phyloP scores from a whole-genome alignment of 1,140 invertebrate genomes.

The Eulimnadia texana region DNA sequence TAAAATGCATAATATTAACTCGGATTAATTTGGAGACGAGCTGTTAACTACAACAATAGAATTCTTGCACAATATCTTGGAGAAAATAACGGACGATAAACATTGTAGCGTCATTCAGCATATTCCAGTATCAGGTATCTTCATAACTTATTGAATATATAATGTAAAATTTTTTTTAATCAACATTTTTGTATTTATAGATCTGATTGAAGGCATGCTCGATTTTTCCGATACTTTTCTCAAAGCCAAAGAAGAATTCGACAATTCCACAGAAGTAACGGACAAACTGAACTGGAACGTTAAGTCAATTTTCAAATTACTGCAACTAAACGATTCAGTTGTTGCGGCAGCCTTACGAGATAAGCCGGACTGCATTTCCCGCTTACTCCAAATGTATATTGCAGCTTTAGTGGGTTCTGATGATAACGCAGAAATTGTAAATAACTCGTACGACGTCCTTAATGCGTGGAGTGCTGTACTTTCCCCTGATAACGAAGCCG shows the following conservation, averaged over 20 bases:
- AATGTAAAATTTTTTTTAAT: background rate
- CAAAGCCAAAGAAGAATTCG: background rate
- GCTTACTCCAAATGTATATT: background rate
- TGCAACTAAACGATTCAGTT: background rate
- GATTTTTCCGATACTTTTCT: background rate
- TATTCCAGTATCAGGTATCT: background rate
- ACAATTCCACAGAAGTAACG: background rate
- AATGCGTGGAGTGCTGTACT: too few species aligned
- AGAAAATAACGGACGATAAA: background rate
- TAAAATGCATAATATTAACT: background rate
- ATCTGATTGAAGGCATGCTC: background rate
- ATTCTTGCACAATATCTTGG: background rate
- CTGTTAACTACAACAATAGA: background rate
- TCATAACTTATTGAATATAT: background rate
- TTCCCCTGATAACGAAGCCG: background rate
- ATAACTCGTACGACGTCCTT: background rate
- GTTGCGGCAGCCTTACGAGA: background rate
- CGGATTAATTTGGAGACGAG: background rate
- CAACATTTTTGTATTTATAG: background rate
- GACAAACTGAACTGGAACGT: background rate
- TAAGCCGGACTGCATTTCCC: too few species aligned
- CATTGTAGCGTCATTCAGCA: background rate
- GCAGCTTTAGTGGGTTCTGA: background rate
- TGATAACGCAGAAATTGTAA: background rate
- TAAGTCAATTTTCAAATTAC: background rate